phyloP scores from a whole-genome alignment of 2,888 invertebrate genomes.

The Nasonovia ribisnigri region DNA sequence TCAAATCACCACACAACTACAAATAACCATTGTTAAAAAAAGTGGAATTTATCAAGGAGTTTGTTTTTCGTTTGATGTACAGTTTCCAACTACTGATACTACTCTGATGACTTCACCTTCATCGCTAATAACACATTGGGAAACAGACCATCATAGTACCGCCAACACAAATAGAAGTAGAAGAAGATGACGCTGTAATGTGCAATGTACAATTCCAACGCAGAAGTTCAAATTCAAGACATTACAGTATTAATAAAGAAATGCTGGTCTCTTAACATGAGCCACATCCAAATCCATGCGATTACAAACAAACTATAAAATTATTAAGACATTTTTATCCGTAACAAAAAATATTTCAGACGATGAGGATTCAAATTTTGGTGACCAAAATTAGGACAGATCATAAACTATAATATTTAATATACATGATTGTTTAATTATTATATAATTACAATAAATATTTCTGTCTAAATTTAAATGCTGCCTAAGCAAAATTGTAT shows the following conservation, averaged over 20 bases:
- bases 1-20: slow-evolving; percentile 75
- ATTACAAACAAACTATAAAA: slow-evolving; percentile 83
- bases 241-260: slow-evolving; percentile 79
- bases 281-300: slow-evolving; percentile 84
- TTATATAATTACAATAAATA: too few relatives aligned
- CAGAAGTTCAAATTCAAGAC: slow-evolving; percentile 72
- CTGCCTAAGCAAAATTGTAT: too few relatives aligned
- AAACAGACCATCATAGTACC: slow-evolving; percentile 83
- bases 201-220: slow-evolving; percentile 77
- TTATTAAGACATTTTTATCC: too few relatives aligned
- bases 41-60: slow-evolving; percentile 74
- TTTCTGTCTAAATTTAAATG: too few relatives aligned
- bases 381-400: neutral
- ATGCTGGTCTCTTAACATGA: slow-evolving; percentile 78
- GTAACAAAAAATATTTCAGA: slow-evolving; percentile 71
- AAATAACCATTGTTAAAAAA: slow-evolving; percentile 74
- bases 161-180: slow-evolving; percentile 76
- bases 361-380: slow-evolving; percentile 71
- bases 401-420: neutral
- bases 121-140: slow-evolving; percentile 78
- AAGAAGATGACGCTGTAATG: slow-evolving; percentile 77
- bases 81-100: slow-evolving; percentile 75
- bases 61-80: slow-evolving; percentile 85
- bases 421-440: neutral
- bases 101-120: slow-evolving; percentile 75